Evolutionary conservation across 2,113 vertebrate species (phyloP).

Genomic region (Todiramphus chloris): DNA sequence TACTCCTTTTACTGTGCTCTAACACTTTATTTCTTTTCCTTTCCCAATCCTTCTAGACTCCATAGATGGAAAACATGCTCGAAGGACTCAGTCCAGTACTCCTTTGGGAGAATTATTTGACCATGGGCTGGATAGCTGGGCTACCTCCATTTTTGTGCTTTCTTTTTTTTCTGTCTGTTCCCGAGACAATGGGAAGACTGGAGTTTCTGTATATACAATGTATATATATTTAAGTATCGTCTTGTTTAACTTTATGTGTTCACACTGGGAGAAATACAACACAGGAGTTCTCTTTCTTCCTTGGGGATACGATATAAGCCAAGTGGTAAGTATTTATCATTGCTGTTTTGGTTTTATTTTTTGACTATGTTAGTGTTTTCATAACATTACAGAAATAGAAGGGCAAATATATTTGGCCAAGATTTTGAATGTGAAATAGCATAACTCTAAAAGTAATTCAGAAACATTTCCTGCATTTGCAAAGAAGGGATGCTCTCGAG

Average conservation of each 20-base stretch:
- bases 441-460: not conserved
- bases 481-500: not conserved
- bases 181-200: slow-evolving; percentile 38
- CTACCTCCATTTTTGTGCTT: slow-evolving; percentile 70
- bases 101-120: slow-evolving; percentile 74
- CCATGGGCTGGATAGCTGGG: slow-evolving; percentile 76
- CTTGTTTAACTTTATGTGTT: slow-evolving; percentile 74
- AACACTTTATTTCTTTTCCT: not conserved
- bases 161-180: slow-evolving; percentile 74
- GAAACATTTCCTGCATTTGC: slow-evolving; percentile 24
- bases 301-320: slow-evolving; percentile 73
- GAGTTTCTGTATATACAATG: slow-evolving; percentile 67
- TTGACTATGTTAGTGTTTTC: slow-evolving; percentile 3
- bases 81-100: slow-evolving; percentile 72
- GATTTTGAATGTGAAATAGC: slow-evolving; percentile 1
- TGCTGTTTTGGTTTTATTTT: slow-evolving; percentile 1
- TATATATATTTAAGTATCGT: slow-evolving; percentile 68
- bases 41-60: slow-evolving; percentile 51
- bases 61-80: slow-evolving; percentile 74
- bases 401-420: not conserved
- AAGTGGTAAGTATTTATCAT: slow-evolving; percentile 68
- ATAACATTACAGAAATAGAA: slow-evolving; percentile 13
- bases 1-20: not conserved
- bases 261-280: slow-evolving; percentile 76
- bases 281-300: slow-evolving; percentile 75